Percentiles rank a stretch among this genome's conserved stretches.
These are phyloP conservation scores for Sparidentex hasta DNA, from an alignment of 2,797 vertebrate species.

Conservation along the genomic window DNA sequence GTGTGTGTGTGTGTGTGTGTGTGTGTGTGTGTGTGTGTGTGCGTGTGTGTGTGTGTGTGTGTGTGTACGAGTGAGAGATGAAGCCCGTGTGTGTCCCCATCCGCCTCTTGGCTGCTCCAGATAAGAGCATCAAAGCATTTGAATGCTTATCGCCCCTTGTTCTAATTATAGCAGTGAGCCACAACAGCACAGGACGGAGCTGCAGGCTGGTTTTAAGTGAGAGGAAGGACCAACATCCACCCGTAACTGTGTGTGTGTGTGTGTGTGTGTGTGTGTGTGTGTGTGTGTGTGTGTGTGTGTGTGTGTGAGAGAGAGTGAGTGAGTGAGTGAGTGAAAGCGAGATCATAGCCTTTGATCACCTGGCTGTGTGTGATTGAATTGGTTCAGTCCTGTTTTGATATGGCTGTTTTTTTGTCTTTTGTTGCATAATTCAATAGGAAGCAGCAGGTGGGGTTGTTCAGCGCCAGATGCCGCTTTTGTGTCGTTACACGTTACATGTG, in stretches of 20 bases:
- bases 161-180: constrained; percentile 73
- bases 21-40: constrained; percentile 8
- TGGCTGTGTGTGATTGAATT: constrained; percentile 60
- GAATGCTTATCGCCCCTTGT: constrained; percentile 64
- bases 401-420: constrained; percentile 32
- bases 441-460: constrained; percentile 58
- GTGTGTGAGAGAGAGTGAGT: not conserved
- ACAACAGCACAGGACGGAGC: constrained; percentile 42
- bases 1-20: constrained; percentile 23
- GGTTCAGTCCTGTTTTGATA: constrained; percentile 47
- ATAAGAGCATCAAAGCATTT: constrained; percentile 72
- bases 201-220: constrained; percentile 50
- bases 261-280: constrained; percentile 15
- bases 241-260: constrained; percentile 18
- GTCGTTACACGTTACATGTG: constrained; percentile 33
- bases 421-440: constrained; percentile 64
- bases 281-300: constrained; percentile 19
- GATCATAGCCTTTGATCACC: constrained; percentile 65
- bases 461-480: constrained; percentile 68
- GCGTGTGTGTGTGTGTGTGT: constrained; percentile 23
- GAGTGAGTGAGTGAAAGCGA: too few relatives aligned
- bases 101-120: constrained; percentile 50
- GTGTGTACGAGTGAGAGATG: not conserved
- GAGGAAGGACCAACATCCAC: constrained; percentile 45
- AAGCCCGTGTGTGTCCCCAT: constrained; percentile 41